Conservation (phyloP, 2,888 invertebrate genomes). For the Eubasilissa splendida region DNA sequence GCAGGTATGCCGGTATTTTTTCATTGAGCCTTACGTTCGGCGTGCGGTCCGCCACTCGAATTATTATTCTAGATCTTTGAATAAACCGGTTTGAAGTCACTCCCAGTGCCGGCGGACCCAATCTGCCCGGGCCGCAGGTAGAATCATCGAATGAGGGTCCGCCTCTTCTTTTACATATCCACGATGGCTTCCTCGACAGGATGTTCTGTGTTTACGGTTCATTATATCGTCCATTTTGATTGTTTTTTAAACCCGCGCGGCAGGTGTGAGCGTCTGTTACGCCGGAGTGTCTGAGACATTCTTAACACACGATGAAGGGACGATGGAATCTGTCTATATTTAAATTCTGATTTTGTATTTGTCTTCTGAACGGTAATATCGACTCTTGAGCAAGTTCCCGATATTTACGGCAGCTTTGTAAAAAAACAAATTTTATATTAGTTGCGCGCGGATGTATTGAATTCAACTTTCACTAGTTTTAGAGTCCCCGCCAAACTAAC, state of each 20-base stretch:
- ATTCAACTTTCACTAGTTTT: too few relatives aligned
- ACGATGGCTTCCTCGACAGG: constrained; percentile 37
- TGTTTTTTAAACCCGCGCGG: constrained; percentile 63
- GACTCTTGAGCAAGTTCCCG: too few relatives aligned
- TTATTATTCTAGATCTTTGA: too few relatives aligned
- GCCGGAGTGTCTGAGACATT: neutral
- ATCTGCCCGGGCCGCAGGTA: constrained; percentile 14
- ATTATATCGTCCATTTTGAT: constrained; percentile 59
- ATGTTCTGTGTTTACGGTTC: constrained; percentile 42
- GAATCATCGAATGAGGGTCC: neutral
- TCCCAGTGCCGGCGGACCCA: neutral
- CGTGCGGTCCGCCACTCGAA: too few relatives aligned
- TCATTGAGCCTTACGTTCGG: too few relatives aligned
- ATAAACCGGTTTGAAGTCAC: constrained; percentile 21
- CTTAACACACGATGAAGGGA: constrained; percentile 48
- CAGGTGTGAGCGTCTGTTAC: constrained; percentile 66
- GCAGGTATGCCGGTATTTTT: too few relatives aligned
- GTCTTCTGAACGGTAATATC: too few relatives aligned
- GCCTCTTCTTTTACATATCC: constrained; percentile 12
- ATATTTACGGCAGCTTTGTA: too few relatives aligned
- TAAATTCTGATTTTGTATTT: neutral
- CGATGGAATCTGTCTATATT: constrained; percentile 26
- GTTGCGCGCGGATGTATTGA: too few relatives aligned
- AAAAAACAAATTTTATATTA: too few relatives aligned
- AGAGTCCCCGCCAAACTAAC: too few relatives aligned